Evolutionary conservation across 1,140 invertebrate genomes (phyloP).

Genomic region (Drosophila takahashii): DNA sequence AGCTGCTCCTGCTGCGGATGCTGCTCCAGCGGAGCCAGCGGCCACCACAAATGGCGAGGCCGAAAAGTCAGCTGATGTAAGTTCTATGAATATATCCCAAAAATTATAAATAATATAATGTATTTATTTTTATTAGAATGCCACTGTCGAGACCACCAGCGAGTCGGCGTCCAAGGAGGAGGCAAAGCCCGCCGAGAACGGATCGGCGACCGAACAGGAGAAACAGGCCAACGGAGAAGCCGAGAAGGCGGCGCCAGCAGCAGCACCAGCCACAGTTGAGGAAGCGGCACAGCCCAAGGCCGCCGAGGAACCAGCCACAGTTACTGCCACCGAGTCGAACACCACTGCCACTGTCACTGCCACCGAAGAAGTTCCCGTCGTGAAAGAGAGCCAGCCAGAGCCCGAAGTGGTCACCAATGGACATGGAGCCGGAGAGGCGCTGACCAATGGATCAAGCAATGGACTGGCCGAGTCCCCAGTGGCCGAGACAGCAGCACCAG

Average conservation of each 20-base stretch:
- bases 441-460: constrained; percentile 71
- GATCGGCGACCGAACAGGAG: constrained; percentile 65
- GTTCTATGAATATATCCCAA: too few species aligned
- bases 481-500: constrained; percentile 45
- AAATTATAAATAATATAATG: not conserved
- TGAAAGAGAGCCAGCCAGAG: constrained; percentile 32
- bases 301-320: constrained; percentile 40
- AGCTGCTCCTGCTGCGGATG: constrained; percentile 41
- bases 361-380: constrained; percentile 46
- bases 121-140: constrained; percentile 18
- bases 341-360: constrained; percentile 71
- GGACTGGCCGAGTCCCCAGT: constrained; percentile 62
- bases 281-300: constrained; percentile 42
- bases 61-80: constrained; percentile 62
- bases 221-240: constrained; percentile 61
- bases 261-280: constrained; percentile 37
- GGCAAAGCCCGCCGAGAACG: constrained; percentile 66
- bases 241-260: constrained; percentile 42
- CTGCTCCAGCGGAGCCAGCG: constrained; percentile 39
- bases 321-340: constrained; percentile 69
- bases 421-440: constrained; percentile 48
- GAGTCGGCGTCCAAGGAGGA: constrained; percentile 53
- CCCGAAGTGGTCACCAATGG: constrained; percentile 69
- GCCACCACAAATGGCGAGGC: constrained; percentile 68
- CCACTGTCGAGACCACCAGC: constrained; percentile 16